Base-by-base conservation (phyloP, 2,888 invertebrate species). In the Drosophila anceps region DNA sequence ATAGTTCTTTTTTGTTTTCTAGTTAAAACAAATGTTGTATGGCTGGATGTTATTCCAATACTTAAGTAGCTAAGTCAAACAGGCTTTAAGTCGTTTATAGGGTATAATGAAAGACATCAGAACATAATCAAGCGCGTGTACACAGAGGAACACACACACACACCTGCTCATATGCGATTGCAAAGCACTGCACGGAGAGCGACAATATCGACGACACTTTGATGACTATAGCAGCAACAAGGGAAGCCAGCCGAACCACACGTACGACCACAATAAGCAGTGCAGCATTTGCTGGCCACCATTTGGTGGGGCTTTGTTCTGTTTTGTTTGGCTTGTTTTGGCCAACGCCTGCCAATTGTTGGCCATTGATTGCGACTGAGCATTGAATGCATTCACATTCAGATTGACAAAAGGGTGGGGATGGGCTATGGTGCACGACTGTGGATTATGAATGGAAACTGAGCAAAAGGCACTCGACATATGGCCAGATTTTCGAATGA, bases 321-420 rank as follows among this genome's bases (percentile, higher is more conserved):
- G 62, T 31, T 31, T 31, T 60, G 68, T 35, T 66, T 57, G 64
- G 29, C 46, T 67, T 78, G 71, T 68, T 63, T 77, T 82, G 69
- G 73, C 67, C 81, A 83, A 50, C 46, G 46, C 33, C 73, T 48
- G 71, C 50, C 81, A 77, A 81, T 84, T 81, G 75, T 51, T 65
- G 35, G 69, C 53, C 72, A 69, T 67, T 64, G 70, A 73, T 55
- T 59, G 62, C 57, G 57, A 57, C 59, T 69, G 66, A 29, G 39
- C 75, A 71, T 48, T 62, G 48, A 43, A 48, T 57, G 65, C 69
- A 68, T 29, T 29, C 59, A 54, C 15, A 15, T 31, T 15, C 13
- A 27, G 5, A 27, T 37, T 53, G 33, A 35, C 39, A 39, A 39
- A 39, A 4, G 50, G 1, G 13, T 31, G 43, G 12, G 18, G 20